Percentiles rank a stretch among this genome's conserved stretches.
Evolutionary conservation across 2,888 invertebrate species (phyloP).

Genomic region (Acronicta aceris): DNA sequence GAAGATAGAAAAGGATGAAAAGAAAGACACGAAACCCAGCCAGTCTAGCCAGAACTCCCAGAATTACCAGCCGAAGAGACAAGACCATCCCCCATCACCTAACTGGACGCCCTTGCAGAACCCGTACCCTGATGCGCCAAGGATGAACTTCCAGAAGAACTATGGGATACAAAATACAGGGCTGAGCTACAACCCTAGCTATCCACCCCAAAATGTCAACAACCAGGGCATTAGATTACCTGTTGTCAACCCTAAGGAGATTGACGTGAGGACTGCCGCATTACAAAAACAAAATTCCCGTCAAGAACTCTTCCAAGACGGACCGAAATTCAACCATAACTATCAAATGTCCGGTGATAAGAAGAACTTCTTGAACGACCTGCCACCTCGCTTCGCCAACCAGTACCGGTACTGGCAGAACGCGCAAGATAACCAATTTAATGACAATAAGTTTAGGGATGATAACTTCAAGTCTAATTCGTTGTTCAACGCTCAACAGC

Average conservation of each 20-base stretch:
- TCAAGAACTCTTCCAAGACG: constrained; percentile 78
- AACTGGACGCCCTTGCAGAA: constrained; percentile 64
- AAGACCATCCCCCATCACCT: constrained; percentile 59
- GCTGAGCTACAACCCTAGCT: constrained; percentile 73
- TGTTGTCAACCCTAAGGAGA: constrained; percentile 87
- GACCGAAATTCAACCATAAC: constrained; percentile 76
- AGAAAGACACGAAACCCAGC: constrained; percentile 71
- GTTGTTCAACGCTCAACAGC: constrained; percentile 59
- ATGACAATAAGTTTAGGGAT: constrained; percentile 81
- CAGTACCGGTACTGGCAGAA: constrained; percentile 84
- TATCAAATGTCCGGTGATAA: constrained; percentile 83
- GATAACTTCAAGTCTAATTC: constrained; percentile 68
- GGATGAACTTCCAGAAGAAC: constrained; percentile 76
- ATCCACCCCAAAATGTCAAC: constrained; percentile 60
- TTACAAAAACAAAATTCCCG: constrained; percentile 84
- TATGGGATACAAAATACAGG: constrained; percentile 77
- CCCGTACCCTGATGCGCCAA: constrained; percentile 64
- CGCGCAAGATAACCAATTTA: constrained; percentile 76
- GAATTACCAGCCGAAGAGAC: constrained; percentile 67
- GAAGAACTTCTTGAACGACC: constrained; percentile 82
- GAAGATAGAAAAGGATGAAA: constrained; percentile 77
- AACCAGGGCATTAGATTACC: constrained; percentile 79
- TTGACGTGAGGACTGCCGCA: constrained; percentile 85
- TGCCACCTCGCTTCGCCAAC: constrained; percentile 85
- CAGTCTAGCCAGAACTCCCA: constrained; percentile 69